Base-by-base conservation (phyloP, 2,888 invertebrate species). In the Stenoptilia bipunctidactyla region DNA sequence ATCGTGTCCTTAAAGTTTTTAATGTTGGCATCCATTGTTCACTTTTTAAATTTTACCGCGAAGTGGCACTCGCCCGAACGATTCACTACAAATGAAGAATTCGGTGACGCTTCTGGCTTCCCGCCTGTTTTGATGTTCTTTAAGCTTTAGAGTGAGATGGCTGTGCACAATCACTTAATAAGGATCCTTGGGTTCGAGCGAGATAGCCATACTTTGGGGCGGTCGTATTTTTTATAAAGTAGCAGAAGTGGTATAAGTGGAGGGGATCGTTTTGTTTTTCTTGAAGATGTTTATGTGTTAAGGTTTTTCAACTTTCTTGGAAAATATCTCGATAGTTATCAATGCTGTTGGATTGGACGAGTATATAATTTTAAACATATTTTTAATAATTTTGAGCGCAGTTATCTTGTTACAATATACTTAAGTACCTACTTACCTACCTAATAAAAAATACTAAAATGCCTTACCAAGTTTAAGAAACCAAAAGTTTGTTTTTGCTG, bases 181-280 rank as follows among this genome's bases (percentile, higher is more conserved):
- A 14, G 10, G 8, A 5, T n/a, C 1, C 2, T 39, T 6, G 8
- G 8, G 66, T 37, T 36, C 44, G 61, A 77, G 48, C 5, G 59
- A 45, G 77, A 80, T 44, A 45, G 63, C 8, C 40, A 46, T 43
- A 54, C 43, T 61, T 67, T 58, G 58, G 63, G 64, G 64, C 61
- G 65, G 69, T 65, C 68, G 69, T 70, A n/a, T n/a, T n/a, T 77
- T 79, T 73, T 73, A 70, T 77, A 77, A 83, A 74, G 73, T 70
- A 66, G 52, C 49, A 55, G 68, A 71, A 80, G 80, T 77, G 76
- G 72, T 65, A 64, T 76, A 79, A 79, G 80, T 76, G 72, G 82
- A 75, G 82, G 82, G 80, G 80, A 80, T 80, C 75, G 71, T 70
- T 72, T 72, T 75, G 76, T 79, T 83, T 80, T 82, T 80, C 82